Percentiles rank a stretch among this genome's conserved stretches.
Conservation (phyloP, 2,797 vertebrate genomes). For the Peromyscus nudipes region DNA sequence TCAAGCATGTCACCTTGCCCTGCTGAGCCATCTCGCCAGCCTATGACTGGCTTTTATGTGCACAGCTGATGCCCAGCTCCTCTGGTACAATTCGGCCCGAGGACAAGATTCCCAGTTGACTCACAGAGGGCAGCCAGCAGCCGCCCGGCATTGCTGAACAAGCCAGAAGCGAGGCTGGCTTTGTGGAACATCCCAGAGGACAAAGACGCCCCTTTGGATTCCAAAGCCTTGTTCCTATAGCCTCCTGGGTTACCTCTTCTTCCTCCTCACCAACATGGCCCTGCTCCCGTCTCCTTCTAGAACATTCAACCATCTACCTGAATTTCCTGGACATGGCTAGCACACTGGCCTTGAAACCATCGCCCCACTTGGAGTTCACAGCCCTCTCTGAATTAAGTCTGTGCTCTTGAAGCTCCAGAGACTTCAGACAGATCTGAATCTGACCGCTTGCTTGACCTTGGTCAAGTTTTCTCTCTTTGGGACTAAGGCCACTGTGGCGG, state of each 20-base stretch:
- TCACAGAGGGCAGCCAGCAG: neutral
- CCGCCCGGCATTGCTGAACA: neutral
- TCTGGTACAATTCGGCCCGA: neutral
- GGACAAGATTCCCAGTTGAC: rapidly evolving
- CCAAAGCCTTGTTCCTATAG: neutral
- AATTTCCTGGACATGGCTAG: rapidly evolving
- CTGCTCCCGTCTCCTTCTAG: neutral
- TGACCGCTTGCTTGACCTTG: neutral
- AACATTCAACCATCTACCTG: neutral
- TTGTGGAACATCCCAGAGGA: neutral
- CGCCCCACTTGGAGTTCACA: rapidly evolving
- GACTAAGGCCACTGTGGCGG: neutral
- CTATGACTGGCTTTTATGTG: rapidly evolving
- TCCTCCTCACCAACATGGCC: too few relatives aligned
- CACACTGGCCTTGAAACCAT: neutral
- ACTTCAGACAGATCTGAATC: neutral
- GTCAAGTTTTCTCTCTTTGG: neutral
- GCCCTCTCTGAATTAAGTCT: neutral
- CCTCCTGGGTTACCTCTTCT: neutral
- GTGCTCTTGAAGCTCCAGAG: neutral
- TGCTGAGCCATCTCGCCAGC: neutral
- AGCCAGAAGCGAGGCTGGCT: neutral
- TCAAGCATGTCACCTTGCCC: neutral
- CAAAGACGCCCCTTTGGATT: neutral
- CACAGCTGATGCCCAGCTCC: rapidly evolving